Base-by-base conservation (phyloP, 1,140 invertebrate genomes). In the Paramacrobiotus metropolitanus region DNA sequence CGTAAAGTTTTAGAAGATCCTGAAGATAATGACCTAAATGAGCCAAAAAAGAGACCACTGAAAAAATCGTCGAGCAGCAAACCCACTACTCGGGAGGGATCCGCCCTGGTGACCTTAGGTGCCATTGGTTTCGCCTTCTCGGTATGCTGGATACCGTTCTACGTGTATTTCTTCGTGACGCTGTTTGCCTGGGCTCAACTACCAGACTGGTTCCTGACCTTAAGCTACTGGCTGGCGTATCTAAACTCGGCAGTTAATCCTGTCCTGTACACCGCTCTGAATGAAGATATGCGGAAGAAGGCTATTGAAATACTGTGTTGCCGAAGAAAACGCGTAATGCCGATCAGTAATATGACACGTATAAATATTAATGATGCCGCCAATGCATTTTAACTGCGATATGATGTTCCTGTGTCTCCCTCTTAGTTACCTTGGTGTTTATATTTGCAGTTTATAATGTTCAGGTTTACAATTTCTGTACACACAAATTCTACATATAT, bases 111-210 rank as follows among this genome's bases (percentile, higher is more conserved):
- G 18, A 64, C 64, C 15, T 31, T 65, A 24, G 64, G 60, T 15
- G 60, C 64, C 30, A 44, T 65, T 9, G 64, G 64, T 2, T 4
- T 64, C 30, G 64, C 64, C 21, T 65, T 65, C 60, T 59, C 59
- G 18, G 30, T 65, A 1, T 65, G 63, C 44, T 65, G 64, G 64
- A 44, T 65, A 2, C 64, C 64, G 2, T 65, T 64, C 44, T 65
- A 64, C 59, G 45, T 62, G 2, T 44, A 62, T 4, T 65, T 65
- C 59, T 64, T 63, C 20, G 29, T 65, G 2, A 64, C 62, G 31
- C 59, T 29, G 60, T 65, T 64, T 34, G n/a, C 30, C 30, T 45
- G 44, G 60, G 60, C 62, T 31, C 48, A 15, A 20, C 18, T 30
- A 28, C 28, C 24, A 2, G 59, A 29, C 9, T 21, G 4, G 21